Evolutionary conservation across 2,113 vertebrate genomes (phyloP).

Genomic region (Scomber japonicus): DNA sequence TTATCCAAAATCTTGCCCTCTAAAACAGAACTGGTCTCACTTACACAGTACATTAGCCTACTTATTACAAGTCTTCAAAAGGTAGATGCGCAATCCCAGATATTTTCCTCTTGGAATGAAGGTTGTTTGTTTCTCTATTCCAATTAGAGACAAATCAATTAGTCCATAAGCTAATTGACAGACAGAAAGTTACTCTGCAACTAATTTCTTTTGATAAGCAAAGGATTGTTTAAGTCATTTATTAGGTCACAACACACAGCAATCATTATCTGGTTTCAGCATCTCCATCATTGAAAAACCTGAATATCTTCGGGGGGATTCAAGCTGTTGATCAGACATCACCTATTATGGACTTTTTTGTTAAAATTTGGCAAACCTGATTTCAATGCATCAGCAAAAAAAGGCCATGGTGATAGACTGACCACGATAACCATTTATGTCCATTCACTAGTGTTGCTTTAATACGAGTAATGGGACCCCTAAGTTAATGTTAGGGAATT

Average conservation of each 20-base stretch:
- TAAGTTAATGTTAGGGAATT: slow-evolving; percentile 18
- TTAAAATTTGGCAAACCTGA: no score
- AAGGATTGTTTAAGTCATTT: no score
- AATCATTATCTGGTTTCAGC: no score
- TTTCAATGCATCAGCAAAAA: background rate
- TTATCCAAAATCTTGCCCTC: background rate
- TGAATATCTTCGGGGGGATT: no score
- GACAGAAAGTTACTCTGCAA: no score
- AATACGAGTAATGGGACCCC: background rate
- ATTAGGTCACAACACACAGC: no score
- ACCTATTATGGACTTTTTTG: no score
- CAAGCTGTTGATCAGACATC: no score
- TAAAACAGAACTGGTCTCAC: slow-evolving; percentile 13
- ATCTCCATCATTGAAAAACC: no score
- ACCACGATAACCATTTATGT: background rate
- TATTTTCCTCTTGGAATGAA: background rate
- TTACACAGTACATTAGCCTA: background rate
- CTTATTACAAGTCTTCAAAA: background rate
- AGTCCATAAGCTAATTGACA: no score
- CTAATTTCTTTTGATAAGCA: no score
- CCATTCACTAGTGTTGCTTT: background rate
- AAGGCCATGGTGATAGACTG: background rate
- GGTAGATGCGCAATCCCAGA: background rate
- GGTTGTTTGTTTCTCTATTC: background rate
- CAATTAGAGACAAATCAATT: no score